Evolutionary conservation across 2,888 invertebrate genomes (phyloP).

Genomic region (Crossocerus cetratus): DNA sequence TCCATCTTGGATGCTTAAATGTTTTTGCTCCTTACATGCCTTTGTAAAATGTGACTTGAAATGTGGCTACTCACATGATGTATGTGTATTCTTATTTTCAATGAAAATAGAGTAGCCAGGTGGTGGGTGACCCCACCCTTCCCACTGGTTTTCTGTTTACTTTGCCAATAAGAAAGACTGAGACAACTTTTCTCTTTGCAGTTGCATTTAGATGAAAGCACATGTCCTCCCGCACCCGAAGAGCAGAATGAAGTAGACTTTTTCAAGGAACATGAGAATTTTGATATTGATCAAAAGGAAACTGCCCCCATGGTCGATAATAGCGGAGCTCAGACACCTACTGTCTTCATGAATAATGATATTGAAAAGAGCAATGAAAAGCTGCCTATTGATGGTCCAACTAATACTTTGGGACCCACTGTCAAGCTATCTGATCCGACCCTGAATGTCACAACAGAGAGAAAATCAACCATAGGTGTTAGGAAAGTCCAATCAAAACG

Average conservation of each 20-base stretch:
- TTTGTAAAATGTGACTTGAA: no score
- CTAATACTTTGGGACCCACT: constrained; percentile 63
- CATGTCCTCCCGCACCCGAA: constrained; percentile 79
- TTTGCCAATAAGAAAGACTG: no score
- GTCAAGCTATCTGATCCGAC: constrained; percentile 67
- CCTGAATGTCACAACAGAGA: constrained; percentile 62
- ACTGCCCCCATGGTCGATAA: constrained; percentile 43
- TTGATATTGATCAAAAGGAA: constrained; percentile 58
- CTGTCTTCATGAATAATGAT: constrained; percentile 21
- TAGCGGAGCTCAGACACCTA: constrained; percentile 25
- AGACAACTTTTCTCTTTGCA: constrained; percentile 69
- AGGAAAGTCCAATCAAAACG: constrained; percentile 85
- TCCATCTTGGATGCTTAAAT: constrained; percentile 8
- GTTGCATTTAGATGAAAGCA: constrained; percentile 85
- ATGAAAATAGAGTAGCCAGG: neutral
- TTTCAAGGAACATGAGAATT: constrained; percentile 88
- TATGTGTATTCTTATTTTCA: constrained; percentile 16
- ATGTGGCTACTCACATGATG: constrained; percentile 21
- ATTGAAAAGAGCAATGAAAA: constrained; percentile 36
- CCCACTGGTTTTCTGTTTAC: neutral
- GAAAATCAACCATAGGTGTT: constrained; percentile 85
- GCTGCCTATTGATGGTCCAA: constrained; percentile 27
- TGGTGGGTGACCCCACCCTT: neutral
- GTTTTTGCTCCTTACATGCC: neutral
- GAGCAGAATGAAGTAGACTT: constrained; percentile 92